These are phyloP conservation scores for Gymnothorax javanicus DNA, from an alignment of 2,797 vertebrate genomes.

Conservation along the genomic window DNA sequence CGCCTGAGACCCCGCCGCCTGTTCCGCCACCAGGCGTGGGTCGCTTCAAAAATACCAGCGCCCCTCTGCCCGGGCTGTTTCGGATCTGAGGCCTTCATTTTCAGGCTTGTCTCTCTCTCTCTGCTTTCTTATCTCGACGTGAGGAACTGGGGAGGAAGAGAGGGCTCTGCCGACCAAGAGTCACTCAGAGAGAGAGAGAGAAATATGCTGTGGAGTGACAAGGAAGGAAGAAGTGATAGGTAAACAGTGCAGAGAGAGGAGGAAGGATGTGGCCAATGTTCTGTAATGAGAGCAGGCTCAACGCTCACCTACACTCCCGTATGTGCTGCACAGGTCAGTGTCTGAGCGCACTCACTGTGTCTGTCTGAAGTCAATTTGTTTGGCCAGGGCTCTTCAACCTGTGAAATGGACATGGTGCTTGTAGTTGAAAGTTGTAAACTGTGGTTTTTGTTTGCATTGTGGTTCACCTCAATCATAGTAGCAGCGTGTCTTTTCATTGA, in stretches of 20 bases:
- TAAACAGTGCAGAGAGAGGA: slow-evolving; percentile 5
- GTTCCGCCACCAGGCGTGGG: background rate
- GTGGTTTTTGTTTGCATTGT: slow-evolving; percentile 38
- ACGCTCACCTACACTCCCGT: slow-evolving; percentile 84
- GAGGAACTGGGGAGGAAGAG: slow-evolving; percentile 8
- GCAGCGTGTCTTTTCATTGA: slow-evolving; percentile 22
- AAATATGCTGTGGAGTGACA: background rate
- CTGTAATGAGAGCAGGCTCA: slow-evolving; percentile 78
- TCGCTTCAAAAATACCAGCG: background rate
- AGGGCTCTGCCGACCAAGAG: background rate
- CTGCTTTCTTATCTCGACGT: slow-evolving; percentile 44
- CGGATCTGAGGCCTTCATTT: background rate
- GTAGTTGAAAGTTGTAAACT: background rate
- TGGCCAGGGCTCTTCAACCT: slow-evolving; percentile 12
- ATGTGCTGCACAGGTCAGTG: slow-evolving; percentile 98
- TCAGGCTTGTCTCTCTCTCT: background rate
- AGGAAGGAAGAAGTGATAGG: slow-evolving; percentile 40
- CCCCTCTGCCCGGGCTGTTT: background rate
- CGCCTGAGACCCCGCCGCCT: background rate
- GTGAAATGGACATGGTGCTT: slow-evolving; percentile 45
- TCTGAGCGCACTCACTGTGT: slow-evolving; percentile 21
- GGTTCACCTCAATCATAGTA: slow-evolving; percentile 27
- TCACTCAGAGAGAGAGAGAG: too few relatives aligned
- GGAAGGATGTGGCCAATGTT: slow-evolving; percentile 73
- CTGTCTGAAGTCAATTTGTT: slow-evolving; percentile 1